Base-by-base conservation (phyloP, 2,113 vertebrate species). In the Ahaetulla prasina region DNA sequence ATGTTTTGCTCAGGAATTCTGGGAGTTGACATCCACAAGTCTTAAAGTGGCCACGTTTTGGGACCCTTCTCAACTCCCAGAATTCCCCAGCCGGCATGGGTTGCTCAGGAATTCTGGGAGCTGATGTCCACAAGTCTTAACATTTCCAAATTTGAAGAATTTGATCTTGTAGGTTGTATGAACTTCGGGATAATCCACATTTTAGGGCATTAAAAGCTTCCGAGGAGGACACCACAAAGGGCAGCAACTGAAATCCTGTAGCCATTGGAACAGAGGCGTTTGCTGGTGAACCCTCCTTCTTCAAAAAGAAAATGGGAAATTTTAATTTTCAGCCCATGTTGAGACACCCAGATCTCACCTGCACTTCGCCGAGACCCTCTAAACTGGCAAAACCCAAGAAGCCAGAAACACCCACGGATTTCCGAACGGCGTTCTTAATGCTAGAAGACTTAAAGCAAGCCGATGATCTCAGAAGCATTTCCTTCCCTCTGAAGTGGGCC, bases 1-100 rank as follows among this genome's bases (percentile, higher is more conserved):
- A 3, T 27, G 25, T 1, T 0, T 60, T 3, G 3, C 25, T 60
- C 0, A 11, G 57, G 25, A 0, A 27, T 60, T 10, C 25, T 60
- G 25, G 25, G 25, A 3, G 9, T 27, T 60, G 25, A 60, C 27
- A 3, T 60, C 57, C 57, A 60, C 55, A 60, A 60, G 8, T 57
- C 23, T 57, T 57, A 57, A 3, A 57, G 8, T 57, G 23, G 55
- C 8, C 23, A 57, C 0, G 0, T 57, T 57, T 57, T 22, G 23
- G 25, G 55, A 57, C 2, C 8, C 55, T 4, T 23, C 23, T 57
- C 55, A 57, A 57, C 55, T 57, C 55, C 55, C 55, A 57, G 8
- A 57, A 57, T 57, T 25, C 55, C 8, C 23, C 23, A 57, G 2
- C 55, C 55, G 25, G 55, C 55, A 9, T 57, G 23, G 10, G 5